Base-by-base conservation (phyloP, 2,797 vertebrate genomes). In the Australoheros facetus region DNA sequence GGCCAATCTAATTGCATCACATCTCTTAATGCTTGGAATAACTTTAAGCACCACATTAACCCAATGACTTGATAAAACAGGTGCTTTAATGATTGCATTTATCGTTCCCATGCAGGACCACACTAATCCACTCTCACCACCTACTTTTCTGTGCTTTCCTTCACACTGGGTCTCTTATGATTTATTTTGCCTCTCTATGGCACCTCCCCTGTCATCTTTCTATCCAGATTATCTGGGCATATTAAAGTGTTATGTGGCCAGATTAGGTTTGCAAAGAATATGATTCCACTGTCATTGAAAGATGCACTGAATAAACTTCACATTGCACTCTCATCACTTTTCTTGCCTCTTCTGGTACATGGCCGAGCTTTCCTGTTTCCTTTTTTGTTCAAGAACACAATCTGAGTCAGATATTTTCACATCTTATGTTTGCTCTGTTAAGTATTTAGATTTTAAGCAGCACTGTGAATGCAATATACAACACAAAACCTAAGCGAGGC, bases 201-300 rank as follows among this genome's bases (percentile, higher is more conserved):
- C 59, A 75, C 73, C 57, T 80, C 73, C 54, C 34, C 66, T 80
- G 78, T 64, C 82, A 80, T 85, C 54, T 58, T 73, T 90, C 72
- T 59, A 86, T 79, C 86, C 88, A 92, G 92, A 95, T 94, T 92
- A 92, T 91, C 84, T 83, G 82, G 66, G 72, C 81, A 92, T 93
- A 90, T 92, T 93, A 92, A 90, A 83, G 78, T 90, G 88, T 92
- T 92, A 90, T 91, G 76, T 59, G 81, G 81, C 66, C 55, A 92
- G 93, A 94, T 95, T 94, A 93, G 75, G 76, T 84, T 80, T 69
- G 76, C 80, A 85, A 73, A 55, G 69, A 91, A 92, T 90, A 85
- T 90, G 78, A 95, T 92, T 93, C 90, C 73, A 89, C 85, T 86
- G 88, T 92, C 85, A 94, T 86, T 90, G 73, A 86, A 81, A 91